Evolutionary conservation across 2,797 vertebrate species (phyloP).

Genomic region (Peromyscus eremicus): DNA sequence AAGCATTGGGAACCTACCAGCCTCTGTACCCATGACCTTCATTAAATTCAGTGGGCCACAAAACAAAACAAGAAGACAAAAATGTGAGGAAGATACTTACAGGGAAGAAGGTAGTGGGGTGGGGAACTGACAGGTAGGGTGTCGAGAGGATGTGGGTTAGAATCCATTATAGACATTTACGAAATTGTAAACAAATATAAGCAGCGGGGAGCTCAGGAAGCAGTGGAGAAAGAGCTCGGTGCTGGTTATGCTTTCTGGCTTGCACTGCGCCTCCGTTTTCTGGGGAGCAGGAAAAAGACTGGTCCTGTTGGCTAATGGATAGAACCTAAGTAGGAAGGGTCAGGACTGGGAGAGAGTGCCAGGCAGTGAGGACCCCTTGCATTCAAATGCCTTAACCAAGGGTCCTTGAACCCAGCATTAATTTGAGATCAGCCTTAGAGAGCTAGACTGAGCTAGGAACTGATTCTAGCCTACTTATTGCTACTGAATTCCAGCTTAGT

Average conservation of each 20-base stretch:
- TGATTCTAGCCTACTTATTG: constrained; percentile 10
- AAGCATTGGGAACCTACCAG: background rate
- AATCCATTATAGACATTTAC: background rate
- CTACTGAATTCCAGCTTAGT: background rate
- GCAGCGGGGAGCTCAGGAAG: background rate
- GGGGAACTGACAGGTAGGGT: background rate
- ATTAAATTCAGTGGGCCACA: background rate
- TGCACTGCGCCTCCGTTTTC: background rate
- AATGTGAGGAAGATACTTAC: background rate
- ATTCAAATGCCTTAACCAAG: background rate
- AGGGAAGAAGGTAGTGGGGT: background rate
- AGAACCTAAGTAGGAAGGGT: background rate
- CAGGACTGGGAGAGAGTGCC: background rate
- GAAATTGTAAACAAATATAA: background rate
- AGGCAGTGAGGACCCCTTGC: background rate
- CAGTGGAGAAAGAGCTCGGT: background rate
- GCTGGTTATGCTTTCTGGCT: background rate
- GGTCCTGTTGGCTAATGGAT: background rate
- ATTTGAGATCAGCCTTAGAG: background rate
- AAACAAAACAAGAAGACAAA: background rate
- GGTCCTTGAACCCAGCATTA: background rate
- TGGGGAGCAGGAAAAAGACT: background rate
- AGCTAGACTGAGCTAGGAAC: background rate
- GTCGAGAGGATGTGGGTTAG: background rate
- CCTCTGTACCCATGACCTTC: too few species aligned